Percentiles rank a stretch among this genome's conserved stretches.
Evolutionary conservation across 2,888 invertebrate genomes (phyloP).

Genomic region (Nemapogon koenigi): DNA sequence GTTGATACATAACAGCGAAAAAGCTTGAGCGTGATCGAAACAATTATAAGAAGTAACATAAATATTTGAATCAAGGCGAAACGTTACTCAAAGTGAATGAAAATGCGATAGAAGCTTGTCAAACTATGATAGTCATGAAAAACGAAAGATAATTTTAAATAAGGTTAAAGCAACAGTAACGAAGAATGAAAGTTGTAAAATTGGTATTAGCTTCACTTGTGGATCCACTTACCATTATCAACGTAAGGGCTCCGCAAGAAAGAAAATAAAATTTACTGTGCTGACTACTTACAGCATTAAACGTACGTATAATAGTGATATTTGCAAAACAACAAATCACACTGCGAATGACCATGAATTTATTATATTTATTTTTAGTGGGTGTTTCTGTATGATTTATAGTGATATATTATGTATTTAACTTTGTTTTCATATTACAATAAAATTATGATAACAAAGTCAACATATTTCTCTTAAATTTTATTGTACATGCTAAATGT

Average conservation of each 20-base stretch:
- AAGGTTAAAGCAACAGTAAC: slow-evolving; percentile 38
- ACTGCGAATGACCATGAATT: too few species aligned
- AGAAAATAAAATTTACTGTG: slow-evolving; percentile 63
- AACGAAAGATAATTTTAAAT: slow-evolving; percentile 19
- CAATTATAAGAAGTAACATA: slow-evolving; percentile 32
- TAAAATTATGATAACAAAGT: slow-evolving; percentile 14
- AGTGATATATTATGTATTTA: not conserved
- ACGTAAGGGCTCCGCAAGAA: slow-evolving; percentile 66
- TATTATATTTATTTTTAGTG: too few species aligned
- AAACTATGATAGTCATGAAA: slow-evolving; percentile 31
- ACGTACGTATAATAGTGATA: too few species aligned
- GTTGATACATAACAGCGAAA: slow-evolving; percentile 26
- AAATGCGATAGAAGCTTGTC: too few species aligned
- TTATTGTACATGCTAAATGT: slow-evolving; percentile 36
- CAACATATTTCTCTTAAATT: slow-evolving; percentile 8
- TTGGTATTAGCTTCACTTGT: slow-evolving; percentile 31
- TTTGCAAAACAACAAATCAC: too few species aligned
- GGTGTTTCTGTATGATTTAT: too few species aligned
- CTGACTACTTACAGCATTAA: too few species aligned
- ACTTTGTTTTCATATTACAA: not conserved
- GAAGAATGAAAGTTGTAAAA: slow-evolving; percentile 30
- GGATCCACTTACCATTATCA: slow-evolving; percentile 61
- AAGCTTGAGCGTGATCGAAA: slow-evolving; percentile 28
- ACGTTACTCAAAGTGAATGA: slow-evolving; percentile 57
- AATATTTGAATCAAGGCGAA: slow-evolving; percentile 59